These are phyloP conservation scores for Leptinotarsa tumamoca DNA, from an alignment of 2,888 invertebrate species.

Conservation along the genomic window DNA sequence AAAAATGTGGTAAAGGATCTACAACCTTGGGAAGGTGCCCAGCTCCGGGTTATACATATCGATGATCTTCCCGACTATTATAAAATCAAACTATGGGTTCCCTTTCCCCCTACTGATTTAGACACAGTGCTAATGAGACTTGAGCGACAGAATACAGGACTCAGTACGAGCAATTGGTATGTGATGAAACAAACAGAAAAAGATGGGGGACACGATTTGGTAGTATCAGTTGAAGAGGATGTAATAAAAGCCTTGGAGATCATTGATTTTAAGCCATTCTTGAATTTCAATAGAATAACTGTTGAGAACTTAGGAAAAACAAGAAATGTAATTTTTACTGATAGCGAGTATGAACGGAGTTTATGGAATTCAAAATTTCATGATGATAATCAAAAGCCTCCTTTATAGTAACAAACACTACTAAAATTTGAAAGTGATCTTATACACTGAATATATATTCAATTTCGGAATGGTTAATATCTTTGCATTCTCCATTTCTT, in stretches of 20 bases:
- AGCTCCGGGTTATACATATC: background rate
- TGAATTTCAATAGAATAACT: slow-evolving; percentile 32
- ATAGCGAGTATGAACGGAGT: background rate
- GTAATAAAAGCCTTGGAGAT: slow-evolving; percentile 23
- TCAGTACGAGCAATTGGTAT: slow-evolving; percentile 28
- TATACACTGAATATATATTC: background rate
- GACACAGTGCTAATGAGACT: slow-evolving; percentile 25
- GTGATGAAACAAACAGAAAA: slow-evolving; percentile 19
- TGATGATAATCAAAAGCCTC: background rate
- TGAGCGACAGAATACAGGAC: slow-evolving; percentile 30
- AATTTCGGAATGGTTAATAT: no score
- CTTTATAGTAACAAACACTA: background rate
- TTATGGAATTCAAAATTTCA: background rate
- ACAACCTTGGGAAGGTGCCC: slow-evolving; percentile 4
- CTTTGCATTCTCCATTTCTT: no score
- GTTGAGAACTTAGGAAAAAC: slow-evolving; percentile 18
- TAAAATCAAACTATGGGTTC: slow-evolving; percentile 25
- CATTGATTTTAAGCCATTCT: slow-evolving; percentile 11
- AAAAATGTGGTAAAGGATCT: background rate
- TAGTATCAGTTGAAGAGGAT: slow-evolving; percentile 22
- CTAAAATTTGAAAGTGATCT: background rate
- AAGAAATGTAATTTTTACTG: slow-evolving; percentile 15
- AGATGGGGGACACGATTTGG: slow-evolving; percentile 4
- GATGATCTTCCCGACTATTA: slow-evolving; percentile 24
- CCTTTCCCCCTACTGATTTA: slow-evolving; percentile 21